Conservation (phyloP, 2,113 vertebrate species). For the Chloroceryle aenea region DNA sequence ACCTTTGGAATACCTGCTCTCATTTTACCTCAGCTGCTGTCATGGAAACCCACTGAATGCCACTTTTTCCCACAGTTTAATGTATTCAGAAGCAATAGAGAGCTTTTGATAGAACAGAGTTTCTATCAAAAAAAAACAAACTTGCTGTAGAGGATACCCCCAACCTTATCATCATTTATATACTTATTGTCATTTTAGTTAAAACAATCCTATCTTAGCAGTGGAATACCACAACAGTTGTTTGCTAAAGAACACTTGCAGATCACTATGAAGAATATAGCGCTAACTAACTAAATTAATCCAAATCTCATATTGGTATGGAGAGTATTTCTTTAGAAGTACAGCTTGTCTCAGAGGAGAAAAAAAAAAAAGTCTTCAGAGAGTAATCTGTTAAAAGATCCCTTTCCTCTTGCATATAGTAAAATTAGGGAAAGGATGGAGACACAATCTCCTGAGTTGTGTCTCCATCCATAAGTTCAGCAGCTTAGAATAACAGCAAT, state of each 20-base stretch:
- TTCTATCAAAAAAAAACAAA: fast-evolving
- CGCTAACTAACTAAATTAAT: not conserved
- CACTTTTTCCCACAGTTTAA: constrained; percentile 8
- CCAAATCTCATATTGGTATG: not conserved
- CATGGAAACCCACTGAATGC: constrained; percentile 45
- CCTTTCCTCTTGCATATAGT: not conserved
- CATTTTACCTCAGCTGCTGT: constrained; percentile 48
- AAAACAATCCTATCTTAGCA: not conserved
- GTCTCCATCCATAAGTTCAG: no score
- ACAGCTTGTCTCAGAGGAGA: not conserved
- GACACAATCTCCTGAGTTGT: not conserved
- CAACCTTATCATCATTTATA: no score
- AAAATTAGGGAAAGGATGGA: not conserved
- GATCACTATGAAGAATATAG: not conserved
- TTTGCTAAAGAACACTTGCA: not conserved
- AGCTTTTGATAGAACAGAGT: not conserved
- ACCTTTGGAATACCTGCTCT: constrained; percentile 46
- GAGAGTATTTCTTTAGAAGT: not conserved
- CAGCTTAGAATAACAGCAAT: not conserved
- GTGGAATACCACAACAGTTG: not conserved
- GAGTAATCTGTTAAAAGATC: not conserved
- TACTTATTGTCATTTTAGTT: not conserved
- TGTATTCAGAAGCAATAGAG: not conserved
- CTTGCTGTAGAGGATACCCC: not conserved
- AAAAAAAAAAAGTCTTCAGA: not conserved